phyloP scores from a whole-genome alignment of 2,797 vertebrate species.

The Sandelia bainsii region DNA sequence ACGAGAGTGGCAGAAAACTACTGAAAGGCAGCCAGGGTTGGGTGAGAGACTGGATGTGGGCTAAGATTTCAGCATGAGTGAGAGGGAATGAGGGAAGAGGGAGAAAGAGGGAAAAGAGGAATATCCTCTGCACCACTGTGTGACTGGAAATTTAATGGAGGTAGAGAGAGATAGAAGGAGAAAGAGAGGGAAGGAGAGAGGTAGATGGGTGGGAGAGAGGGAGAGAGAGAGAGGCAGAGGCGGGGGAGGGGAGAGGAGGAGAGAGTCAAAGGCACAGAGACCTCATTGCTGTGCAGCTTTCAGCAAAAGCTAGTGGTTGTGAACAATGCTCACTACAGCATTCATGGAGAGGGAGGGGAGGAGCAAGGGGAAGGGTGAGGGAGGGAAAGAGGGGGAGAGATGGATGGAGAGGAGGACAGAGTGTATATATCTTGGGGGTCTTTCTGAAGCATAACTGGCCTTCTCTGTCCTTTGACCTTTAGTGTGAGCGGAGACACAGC shows the following conservation, averaged over 20 bases:
- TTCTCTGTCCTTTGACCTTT: conserved; percentile 79
- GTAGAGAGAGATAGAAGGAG: conserved; percentile 67
- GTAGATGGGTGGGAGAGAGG: conserved; percentile 55
- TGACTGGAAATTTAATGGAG: conserved; percentile 89
- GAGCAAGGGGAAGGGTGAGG: conserved; percentile 36
- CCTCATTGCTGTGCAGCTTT: conserved; percentile 84
- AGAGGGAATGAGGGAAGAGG: conserved; percentile 69
- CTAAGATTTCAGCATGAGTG: conserved; percentile 75
- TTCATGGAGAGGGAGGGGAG: conserved; percentile 64
- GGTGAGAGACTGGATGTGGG: conserved; percentile 65
- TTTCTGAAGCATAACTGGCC: conserved; percentile 76
- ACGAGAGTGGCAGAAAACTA: conserved; percentile 43
- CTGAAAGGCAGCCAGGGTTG: conserved; percentile 57
- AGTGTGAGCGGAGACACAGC: conserved; percentile 61
- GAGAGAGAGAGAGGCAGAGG: conserved; percentile 53
- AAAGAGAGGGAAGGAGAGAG: conserved; percentile 59
- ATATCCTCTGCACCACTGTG: conserved; percentile 90
- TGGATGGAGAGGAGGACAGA: conserved; percentile 39
- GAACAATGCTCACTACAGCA: conserved; percentile 83
- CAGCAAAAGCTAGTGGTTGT: conserved; percentile 80
- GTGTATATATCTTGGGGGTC: conserved; percentile 68
- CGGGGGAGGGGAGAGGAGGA: conserved; percentile 72
- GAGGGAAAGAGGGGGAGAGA: conserved; percentile 28
- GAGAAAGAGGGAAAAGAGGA: conserved; percentile 79
- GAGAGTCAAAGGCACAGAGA: conserved; percentile 83